phyloP scores from a whole-genome alignment of 2,888 invertebrate species.

The Drosophila sordidapex region DNA sequence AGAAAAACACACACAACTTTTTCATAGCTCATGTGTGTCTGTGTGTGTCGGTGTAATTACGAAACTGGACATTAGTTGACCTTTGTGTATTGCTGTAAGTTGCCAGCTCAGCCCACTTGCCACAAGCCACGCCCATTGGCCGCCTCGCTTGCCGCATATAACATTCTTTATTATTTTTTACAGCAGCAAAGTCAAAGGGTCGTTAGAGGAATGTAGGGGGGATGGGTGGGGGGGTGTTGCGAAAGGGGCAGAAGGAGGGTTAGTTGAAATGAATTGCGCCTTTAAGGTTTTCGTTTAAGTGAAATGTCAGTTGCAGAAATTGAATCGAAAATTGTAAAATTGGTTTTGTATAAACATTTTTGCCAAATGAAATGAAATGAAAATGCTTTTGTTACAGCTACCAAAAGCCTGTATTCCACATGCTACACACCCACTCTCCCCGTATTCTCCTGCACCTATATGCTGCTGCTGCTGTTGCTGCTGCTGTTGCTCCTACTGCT shows the following conservation, averaged over 20 bases:
- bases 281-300: constrained; percentile 85
- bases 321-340: constrained; percentile 83
- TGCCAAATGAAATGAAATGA: constrained; percentile 77
- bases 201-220: background rate
- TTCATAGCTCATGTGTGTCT: constrained; percentile 33
- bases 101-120: background rate
- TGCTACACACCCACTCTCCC: constrained; percentile 12
- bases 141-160: constrained; percentile 4
- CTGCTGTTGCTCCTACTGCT: constrained; percentile 10
- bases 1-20: constrained; percentile 25
- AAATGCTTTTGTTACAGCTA: constrained; percentile 75
- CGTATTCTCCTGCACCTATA: background rate
- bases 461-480: background rate
- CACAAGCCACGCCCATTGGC: constrained; percentile 30
- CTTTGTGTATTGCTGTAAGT: constrained; percentile 10
- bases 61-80: constrained; percentile 49
- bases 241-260: background rate
- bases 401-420: constrained; percentile 24
- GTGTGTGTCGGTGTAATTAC: constrained; percentile 26
- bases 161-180: constrained; percentile 13
- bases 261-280: constrained; percentile 70
- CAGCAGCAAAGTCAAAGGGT: constrained; percentile 53
- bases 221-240: too few species aligned
- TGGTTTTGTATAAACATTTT: constrained; percentile 80
- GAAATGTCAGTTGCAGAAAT: constrained; percentile 85